These are phyloP conservation scores for Capromys pilorides DNA, from an alignment of 2,797 vertebrate species.

Conservation along the genomic window DNA sequence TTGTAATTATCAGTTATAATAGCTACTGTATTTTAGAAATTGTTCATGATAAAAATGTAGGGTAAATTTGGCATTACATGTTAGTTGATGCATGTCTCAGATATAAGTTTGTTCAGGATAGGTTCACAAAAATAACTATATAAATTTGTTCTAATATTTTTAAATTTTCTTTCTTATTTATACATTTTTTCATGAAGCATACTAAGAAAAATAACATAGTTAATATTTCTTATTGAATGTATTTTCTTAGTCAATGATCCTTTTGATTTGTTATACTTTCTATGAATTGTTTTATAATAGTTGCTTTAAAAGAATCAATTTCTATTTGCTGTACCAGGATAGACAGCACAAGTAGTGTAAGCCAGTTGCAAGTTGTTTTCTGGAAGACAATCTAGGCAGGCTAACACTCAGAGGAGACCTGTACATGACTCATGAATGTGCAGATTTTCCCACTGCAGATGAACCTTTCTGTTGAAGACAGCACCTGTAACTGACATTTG, in stretches of 20 bases:
- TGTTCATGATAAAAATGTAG: background rate
- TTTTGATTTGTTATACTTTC: conserved; percentile 33
- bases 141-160: background rate
- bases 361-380: conserved; percentile 8
- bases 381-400: conserved; percentile 41
- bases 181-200: background rate
- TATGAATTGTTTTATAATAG: conserved; percentile 2
- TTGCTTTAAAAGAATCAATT: conserved; percentile 47
- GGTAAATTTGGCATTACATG: background rate
- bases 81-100: background rate
- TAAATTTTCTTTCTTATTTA: background rate
- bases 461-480: conserved; percentile 56
- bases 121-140: background rate
- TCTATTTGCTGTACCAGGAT: conserved; percentile 3
- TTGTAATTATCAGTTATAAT: background rate
- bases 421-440: conserved; percentile 56
- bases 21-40: background rate
- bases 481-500: conserved; percentile 58
- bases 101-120: background rate
- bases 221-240: background rate
- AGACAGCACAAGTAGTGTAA: background rate
- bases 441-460: conserved; percentile 55
- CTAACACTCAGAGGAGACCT: conserved; percentile 6
- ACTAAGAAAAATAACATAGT: background rate
- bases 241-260: background rate